Conservation (phyloP, 2,888 invertebrate species). For the Orthosia cruda region DNA sequence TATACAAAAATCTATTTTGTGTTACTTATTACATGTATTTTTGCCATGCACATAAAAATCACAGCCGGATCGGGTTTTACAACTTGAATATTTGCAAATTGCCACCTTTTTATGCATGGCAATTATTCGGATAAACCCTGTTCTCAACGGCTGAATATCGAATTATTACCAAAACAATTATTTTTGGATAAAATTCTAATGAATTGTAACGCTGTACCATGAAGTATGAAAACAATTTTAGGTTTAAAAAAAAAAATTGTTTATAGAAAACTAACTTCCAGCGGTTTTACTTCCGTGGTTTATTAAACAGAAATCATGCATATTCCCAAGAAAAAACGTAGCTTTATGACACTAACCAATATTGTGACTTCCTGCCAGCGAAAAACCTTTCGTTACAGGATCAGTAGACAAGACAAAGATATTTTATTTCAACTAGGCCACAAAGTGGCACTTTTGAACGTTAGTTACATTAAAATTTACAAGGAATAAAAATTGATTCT, state of each 20-base stretch:
- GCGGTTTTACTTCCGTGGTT: not conserved
- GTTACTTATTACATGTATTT: conserved; percentile 18
- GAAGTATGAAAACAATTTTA: conserved; percentile 5
- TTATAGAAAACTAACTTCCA: not conserved
- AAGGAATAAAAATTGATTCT: too few species aligned
- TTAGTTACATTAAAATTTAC: too few species aligned
- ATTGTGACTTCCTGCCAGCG: not conserved
- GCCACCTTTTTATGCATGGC: conserved; percentile 55
- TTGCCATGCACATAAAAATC: conserved; percentile 49
- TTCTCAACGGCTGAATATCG: conserved; percentile 32
- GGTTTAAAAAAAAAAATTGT: not conserved
- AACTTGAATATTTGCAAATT: conserved; percentile 55
- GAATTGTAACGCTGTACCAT: conserved; percentile 25
- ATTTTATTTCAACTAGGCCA: too few species aligned
- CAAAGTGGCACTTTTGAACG: too few species aligned
- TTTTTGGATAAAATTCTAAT: conserved; percentile 23
- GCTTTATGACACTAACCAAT: too few species aligned
- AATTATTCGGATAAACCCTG: conserved; percentile 57
- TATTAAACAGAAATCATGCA: not conserved
- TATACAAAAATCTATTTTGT: conserved; percentile 8
- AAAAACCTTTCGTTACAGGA: too few species aligned
- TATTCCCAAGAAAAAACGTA: not conserved
- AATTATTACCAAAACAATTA: conserved; percentile 34
- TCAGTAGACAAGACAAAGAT: too few species aligned
- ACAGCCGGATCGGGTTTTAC: conserved; percentile 49